Base-by-base conservation (phyloP, 2,797 vertebrate genomes). In the Holocentrus rufus region DNA sequence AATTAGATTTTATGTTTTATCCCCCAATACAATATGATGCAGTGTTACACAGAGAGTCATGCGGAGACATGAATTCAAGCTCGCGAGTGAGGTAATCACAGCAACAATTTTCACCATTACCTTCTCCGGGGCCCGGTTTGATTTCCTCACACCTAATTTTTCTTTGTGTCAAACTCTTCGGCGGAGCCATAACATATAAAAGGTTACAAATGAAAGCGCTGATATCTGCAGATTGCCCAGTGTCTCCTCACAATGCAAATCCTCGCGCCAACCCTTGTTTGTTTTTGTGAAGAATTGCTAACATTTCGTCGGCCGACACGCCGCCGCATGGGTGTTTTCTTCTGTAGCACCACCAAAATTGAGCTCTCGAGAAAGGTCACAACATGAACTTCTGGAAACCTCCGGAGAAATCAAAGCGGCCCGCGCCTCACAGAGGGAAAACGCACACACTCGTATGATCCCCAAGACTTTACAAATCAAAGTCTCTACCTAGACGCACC, bases 361-460 rank as follows among this genome's bases (percentile, higher is more conserved):
- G 73, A 79, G 76, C 80, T 47, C 74, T 64, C 80, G 86, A 78
- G 77, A 91, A 93, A 92, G 88, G 90, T 92, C 72, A 69, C 80
- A 67, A 75, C 83, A 59, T 85, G 85, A 90, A 88, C 89, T 85
- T 85, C 71, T 85, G 65, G 71, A 89, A 89, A 85, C 89, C 92
- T 91, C 91, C 73, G 72, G 90, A 93, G 91, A 93, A 92, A 93
- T 93, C 91, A 93, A 91, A 93, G 87, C 90, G 31, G 86, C 88
- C 86, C 74, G 83, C 82, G 85, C 72, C 83, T 92, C 89, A 93
- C 87, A 86, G 81, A 85, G 74, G 73, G 83, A 85, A 83, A 63
- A 92, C 89, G 83, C 83, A 90, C 89, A 89, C 85, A 89, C 64
- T 79, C 76, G 77, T 90, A 82, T 83, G 89, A 87, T 88, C 87